Conservation (phyloP, 1,140 invertebrate genomes). For the Pseudomyrmex pallidus region DNA sequence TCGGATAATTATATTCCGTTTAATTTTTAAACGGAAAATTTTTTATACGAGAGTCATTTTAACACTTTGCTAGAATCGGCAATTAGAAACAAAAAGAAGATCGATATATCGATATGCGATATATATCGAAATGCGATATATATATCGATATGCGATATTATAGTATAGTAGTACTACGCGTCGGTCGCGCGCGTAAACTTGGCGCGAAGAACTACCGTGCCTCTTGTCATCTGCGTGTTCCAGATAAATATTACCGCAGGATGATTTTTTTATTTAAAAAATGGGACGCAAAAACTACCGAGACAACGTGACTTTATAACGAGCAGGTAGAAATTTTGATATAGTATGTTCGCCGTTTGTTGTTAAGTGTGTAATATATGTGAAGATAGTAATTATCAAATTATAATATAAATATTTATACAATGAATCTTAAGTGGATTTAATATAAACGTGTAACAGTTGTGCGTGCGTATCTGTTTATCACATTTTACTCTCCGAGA, state of each 20-base stretch:
- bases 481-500: neutral
- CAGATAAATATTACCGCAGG: neutral
- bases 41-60: too few species aligned
- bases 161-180: too few species aligned
- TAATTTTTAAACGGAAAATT: too few species aligned
- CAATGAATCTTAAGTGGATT: too few species aligned
- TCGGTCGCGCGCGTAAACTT: neutral
- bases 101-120: too few species aligned
- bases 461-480: neutral
- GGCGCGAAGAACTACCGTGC: neutral
- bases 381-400: neutral
- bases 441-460: too few species aligned
- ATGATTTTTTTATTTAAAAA: neutral
- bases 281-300: constrained; percentile 14
- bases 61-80: too few species aligned
- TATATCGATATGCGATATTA: too few species aligned
- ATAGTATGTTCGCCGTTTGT: neutral
- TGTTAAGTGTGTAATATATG: neutral
- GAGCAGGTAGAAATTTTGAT: neutral
- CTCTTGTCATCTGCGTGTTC: constrained; percentile 33
- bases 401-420: too few species aligned
- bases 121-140: too few species aligned
- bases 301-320: constrained; percentile 6
- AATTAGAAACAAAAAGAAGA: too few species aligned
- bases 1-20: too few species aligned